Base-by-base conservation (phyloP, 2,888 invertebrate genomes). In the Disparrhopalites patrizii region DNA sequence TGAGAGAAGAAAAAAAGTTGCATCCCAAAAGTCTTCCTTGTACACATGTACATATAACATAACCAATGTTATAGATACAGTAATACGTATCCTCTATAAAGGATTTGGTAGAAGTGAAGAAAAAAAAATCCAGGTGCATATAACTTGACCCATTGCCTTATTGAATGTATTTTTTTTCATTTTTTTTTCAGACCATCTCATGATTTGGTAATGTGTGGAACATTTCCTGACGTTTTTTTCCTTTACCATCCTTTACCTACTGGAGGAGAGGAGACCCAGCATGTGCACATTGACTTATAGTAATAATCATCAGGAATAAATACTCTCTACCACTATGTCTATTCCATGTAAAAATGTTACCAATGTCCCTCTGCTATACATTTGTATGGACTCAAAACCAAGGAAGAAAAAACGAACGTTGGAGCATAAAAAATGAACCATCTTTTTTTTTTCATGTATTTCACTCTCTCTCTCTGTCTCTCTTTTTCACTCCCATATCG, bases 341-440 rank as follows among this genome's bases (percentile, higher is more conserved):
- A n/a, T n/a, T n/a, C n/a, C n/a, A n/a, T n/a, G n/a, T n/a, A n/a
- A n/a, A n/a, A n/a, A n/a, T n/a, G n/a, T n/a, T n/a, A n/a, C n/a
- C n/a, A n/a, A n/a, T n/a, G n/a, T n/a, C n/a, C n/a, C n/a, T n/a
- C n/a, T n/a, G n/a, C n/a, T n/a, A n/a, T n/a, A n/a, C n/a, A n/a
- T n/a, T n/a, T n/a, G n/a, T n/a, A n/a, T n/a, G n/a, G 28, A 62
- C 25, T 55, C 47, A 54, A 43, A 54, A 52, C 33, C 36, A 50
- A 43, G 33, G 50, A 50, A 57, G 56, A 66, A 68, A 68, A 68
- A 66, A 52, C 40, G 63, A 36, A 57, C 62, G 64, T 55, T 55
- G 33, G 63, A 23, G 69, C 65, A 67, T 67, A 69, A 69, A 69
- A 69, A 70, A 68, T 66, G 52, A 67, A 67, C 67, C 67, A 68